Evolutionary conservation across 2,888 invertebrate species (phyloP).

Genomic region (Thymelicus sylvestris): DNA sequence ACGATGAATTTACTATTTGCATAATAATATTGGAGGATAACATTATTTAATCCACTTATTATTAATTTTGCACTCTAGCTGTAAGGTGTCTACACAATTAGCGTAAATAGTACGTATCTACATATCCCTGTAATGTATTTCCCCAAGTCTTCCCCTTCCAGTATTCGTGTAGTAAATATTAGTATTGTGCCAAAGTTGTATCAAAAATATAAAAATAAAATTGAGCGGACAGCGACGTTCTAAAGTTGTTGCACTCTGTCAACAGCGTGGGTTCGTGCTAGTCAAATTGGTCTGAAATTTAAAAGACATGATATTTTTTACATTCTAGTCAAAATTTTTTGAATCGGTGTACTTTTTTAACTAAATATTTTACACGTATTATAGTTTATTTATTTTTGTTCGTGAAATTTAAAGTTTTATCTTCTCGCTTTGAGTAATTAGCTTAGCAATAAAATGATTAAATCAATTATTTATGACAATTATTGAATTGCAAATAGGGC

Average conservation of each 20-base stretch:
- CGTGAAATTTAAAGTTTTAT: constrained; percentile 57
- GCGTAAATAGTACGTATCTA: constrained; percentile 60
- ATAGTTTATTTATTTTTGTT: constrained; percentile 59
- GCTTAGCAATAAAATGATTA: constrained; percentile 81
- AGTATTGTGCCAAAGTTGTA: constrained; percentile 80
- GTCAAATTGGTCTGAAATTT: constrained; percentile 76
- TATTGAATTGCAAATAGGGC: constrained; percentile 79
- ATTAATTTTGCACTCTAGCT: constrained; percentile 79
- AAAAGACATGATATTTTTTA: constrained; percentile 63
- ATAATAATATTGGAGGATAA: constrained; percentile 39
- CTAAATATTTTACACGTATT: constrained; percentile 46
- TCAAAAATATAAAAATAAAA: constrained; percentile 56
- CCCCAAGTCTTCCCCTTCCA: constrained; percentile 81
- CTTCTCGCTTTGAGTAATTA: constrained; percentile 68
- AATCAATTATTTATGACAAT: constrained; percentile 82
- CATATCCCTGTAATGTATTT: constrained; percentile 75
- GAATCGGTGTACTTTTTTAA: constrained; percentile 60
- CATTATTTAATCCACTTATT: constrained; percentile 61
- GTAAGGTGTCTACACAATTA: constrained; percentile 67
- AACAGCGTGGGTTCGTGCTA: constrained; percentile 69
- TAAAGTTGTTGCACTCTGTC: constrained; percentile 56
- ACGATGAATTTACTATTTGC: constrained; percentile 20
- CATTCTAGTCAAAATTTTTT: constrained; percentile 82
- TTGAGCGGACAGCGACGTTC: constrained; percentile 55
- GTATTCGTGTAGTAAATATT: constrained; percentile 68